Conservation (phyloP, 1,140 invertebrate species). For the Caerostris extrusa region DNA sequence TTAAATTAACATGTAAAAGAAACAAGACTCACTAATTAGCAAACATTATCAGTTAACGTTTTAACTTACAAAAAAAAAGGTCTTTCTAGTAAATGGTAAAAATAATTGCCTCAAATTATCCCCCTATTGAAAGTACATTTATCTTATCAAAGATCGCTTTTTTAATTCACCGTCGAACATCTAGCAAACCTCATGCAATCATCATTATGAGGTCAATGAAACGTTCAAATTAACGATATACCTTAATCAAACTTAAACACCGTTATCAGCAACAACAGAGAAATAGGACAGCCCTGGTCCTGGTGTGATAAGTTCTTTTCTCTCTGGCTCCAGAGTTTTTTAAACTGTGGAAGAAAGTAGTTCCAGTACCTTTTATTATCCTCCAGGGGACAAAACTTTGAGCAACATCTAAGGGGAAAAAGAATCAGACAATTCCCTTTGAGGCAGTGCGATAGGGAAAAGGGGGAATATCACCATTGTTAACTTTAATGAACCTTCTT, state of each 20-base stretch:
- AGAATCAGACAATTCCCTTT: not conserved
- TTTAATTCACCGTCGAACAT: not conserved
- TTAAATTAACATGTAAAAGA: no score
- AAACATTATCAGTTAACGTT: no score
- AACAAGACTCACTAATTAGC: no score
- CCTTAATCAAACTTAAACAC: not conserved
- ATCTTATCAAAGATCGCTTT: not conserved
- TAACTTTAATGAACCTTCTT: constrained; percentile 26
- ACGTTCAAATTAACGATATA: not conserved
- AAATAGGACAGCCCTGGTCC: not conserved
- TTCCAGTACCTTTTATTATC: not conserved
- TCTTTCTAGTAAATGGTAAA: not conserved
- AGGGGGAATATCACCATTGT: constrained; percentile 11
- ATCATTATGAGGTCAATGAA: not conserved
- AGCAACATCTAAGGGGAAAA: not conserved
- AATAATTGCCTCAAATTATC: not conserved
- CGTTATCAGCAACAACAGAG: not conserved
- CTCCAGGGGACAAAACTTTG: not conserved
- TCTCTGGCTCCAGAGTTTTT: not conserved
- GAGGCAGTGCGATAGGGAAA: not conserved
- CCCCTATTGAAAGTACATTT: not conserved
- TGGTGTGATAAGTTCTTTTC: not conserved
- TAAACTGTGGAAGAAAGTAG: not conserved
- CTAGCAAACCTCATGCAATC: not conserved
- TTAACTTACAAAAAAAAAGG: no score